Evolutionary conservation across 2,888 invertebrate species (phyloP), one percentile per base, ranked within the genome.

Genomic region (Scaptomyza tumidula): DNA sequence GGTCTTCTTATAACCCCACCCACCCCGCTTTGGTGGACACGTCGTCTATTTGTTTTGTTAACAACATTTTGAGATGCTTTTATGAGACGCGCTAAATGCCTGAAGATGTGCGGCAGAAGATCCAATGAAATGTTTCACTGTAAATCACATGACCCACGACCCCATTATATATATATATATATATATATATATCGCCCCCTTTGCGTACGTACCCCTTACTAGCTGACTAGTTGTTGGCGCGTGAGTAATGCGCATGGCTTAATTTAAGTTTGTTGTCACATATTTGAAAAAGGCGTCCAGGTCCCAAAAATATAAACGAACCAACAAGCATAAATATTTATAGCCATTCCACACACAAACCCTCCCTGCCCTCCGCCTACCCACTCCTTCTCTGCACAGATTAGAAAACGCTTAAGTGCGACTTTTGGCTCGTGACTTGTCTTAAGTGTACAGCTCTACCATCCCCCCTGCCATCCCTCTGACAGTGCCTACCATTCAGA

Each of bases 391-490:
- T 9, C 41, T 16, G 41, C 10, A 64, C 54, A 78, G 89, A 83
- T 88, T 88, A 86, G 87, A 86, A 78, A 85, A 83, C 79, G 89
- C 88, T 88, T 84, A 88, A 89, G 87, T 88, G 84, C 80, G 89
- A 87, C 89, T 88, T 89, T 88, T 89, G 86, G 86, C 89, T 89
- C 88, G 88, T 88, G 88, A 86, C 86, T 86, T 86, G 88, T 86
- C 89, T 80, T 88, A 88, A 89, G 87, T 88, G 86, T 76, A 63
- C 56, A 55, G 57, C 46, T 44, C 57, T 49, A 11, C 16, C 67
- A 39, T 43, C 6, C 1, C 39, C 35, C 46, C 31, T 35, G 6
- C 31, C 19, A 39, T 33, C 29, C 29, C 29, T 7, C 24, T 24
- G 24, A 19, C 16, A 46, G 29, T 3, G 27, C 14, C 52, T 53